These are phyloP conservation scores for Talpa occidentalis DNA, from an alignment of 2,113 vertebrate species.

Conservation along the genomic window DNA sequence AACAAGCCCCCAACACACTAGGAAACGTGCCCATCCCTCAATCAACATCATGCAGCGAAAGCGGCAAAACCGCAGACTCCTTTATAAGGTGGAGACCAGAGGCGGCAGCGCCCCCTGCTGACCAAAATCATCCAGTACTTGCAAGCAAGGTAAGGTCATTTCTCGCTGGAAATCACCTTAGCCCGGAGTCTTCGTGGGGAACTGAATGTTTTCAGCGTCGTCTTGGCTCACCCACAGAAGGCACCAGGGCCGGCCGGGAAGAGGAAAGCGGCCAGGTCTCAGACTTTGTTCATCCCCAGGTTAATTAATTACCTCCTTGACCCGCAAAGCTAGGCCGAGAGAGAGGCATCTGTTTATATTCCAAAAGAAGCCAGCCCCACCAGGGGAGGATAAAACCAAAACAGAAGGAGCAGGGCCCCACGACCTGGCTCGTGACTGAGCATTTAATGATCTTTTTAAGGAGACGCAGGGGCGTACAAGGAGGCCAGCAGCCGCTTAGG, in stretches of 20 bases:
- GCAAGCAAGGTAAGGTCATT: not conserved
- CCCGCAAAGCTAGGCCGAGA: not conserved
- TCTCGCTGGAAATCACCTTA: not conserved
- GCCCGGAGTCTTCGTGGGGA: not conserved
- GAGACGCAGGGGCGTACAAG: slow-evolving; percentile 20
- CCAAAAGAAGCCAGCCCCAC: slow-evolving; percentile 2
- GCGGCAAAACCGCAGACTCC: not conserved
- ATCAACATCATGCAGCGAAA: not conserved
- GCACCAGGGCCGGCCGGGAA: not conserved
- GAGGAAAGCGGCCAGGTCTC: not conserved
- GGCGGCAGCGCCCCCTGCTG: slow-evolving; percentile 47
- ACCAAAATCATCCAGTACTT: not conserved
- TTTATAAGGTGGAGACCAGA: not conserved
- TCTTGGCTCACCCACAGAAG: not conserved
- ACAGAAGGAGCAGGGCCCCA: slow-evolving; percentile 46
- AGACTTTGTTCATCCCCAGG: not conserved
- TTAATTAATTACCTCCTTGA: slow-evolving; percentile 48
- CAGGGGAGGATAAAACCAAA: slow-evolving; percentile 51
- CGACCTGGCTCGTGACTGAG: slow-evolving; percentile 59
- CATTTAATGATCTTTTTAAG: slow-evolving; percentile 70
- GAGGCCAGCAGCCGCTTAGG: slow-evolving; percentile 23
- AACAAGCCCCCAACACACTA: not conserved
- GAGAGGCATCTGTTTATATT: slow-evolving; percentile 54
- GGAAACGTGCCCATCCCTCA: not conserved
- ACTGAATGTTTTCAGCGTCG: not conserved